Conservation (phyloP, 2,888 invertebrate species). For the Melikaiella ostensackeni region DNA sequence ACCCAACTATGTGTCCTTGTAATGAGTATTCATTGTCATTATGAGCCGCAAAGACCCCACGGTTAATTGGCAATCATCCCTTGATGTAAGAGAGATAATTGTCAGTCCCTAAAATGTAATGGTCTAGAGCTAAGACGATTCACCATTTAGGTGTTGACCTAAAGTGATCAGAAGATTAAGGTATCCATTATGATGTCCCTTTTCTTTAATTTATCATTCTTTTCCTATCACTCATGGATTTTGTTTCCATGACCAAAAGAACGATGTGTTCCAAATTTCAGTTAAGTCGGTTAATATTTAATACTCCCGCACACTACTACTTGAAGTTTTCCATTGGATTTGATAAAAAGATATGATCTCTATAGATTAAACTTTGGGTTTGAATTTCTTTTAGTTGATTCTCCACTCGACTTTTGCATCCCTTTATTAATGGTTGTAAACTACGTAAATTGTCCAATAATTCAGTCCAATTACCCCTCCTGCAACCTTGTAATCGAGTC, state of each 20-base stretch:
- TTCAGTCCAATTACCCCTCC: conserved; percentile 14
- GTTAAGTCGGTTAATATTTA: too few species aligned
- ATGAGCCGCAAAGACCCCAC: conserved; percentile 8
- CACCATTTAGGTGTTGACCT: neutral
- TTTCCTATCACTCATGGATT: too few species aligned
- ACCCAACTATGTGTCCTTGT: conserved; percentile 56
- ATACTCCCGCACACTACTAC: too few species aligned
- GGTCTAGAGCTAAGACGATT: neutral
- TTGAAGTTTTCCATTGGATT: too few species aligned
- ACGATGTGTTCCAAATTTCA: too few species aligned
- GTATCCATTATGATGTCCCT: too few species aligned
- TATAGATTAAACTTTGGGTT: too few species aligned
- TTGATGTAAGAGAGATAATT: neutral
- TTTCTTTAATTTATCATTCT: too few species aligned
- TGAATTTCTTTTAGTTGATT: too few species aligned
- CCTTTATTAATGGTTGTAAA: neutral
- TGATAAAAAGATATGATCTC: too few species aligned
- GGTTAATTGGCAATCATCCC: conserved; percentile 29
- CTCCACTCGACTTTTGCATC: neutral
- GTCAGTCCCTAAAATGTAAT: conserved; percentile 30
- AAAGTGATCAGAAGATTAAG: too few species aligned
- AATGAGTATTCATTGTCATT: conserved; percentile 59
- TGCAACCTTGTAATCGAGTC: neutral
- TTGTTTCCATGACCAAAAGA: too few species aligned
- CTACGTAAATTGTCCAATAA: neutral